These are phyloP conservation scores for Busseola fusca DNA, from an alignment of 2,888 invertebrate genomes.

Conservation along the genomic window DNA sequence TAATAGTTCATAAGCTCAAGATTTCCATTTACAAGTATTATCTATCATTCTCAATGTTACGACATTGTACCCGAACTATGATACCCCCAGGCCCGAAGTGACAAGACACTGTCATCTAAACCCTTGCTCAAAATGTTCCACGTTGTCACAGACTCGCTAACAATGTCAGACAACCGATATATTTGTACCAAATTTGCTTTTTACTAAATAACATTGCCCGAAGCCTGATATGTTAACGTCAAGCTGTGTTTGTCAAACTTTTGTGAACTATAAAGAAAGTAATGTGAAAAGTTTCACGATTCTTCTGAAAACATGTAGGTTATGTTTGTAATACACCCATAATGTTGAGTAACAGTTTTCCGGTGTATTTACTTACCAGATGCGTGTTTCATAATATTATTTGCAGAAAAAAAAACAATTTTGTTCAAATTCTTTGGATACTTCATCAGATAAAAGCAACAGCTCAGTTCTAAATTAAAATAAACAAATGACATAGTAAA, in stretches of 20 bases:
- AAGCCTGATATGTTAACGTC: slow-evolving; percentile 57
- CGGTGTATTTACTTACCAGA: slow-evolving; percentile 22
- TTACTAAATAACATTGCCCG: slow-evolving; percentile 52
- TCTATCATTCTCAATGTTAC: slow-evolving; percentile 60
- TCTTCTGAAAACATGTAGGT: slow-evolving; percentile 51
- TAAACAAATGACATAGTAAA: slow-evolving; percentile 65
- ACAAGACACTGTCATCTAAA: slow-evolving; percentile 74
- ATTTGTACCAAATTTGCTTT: slow-evolving; percentile 53
- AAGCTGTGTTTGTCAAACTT: slow-evolving; percentile 60
- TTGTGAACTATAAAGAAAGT: slow-evolving; percentile 57
- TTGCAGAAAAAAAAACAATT: neutral
- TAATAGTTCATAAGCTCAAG: slow-evolving; percentile 54
- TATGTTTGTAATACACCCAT: slow-evolving; percentile 52
- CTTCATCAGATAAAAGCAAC: neutral
- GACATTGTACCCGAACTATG: slow-evolving; percentile 70
- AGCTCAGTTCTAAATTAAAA: slow-evolving; percentile 21
- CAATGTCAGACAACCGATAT: slow-evolving; percentile 69
- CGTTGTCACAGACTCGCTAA: slow-evolving; percentile 69
- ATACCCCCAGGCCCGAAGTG: slow-evolving; percentile 71
- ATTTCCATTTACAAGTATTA: slow-evolving; percentile 65
- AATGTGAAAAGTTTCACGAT: slow-evolving; percentile 56
- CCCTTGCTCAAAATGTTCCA: slow-evolving; percentile 65
- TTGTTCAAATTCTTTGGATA: neutral
- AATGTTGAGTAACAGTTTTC: slow-evolving; percentile 38
- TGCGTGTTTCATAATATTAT: neutral